Evolutionary conservation across 2,797 vertebrate species (phyloP), one percentile per base, ranked within the genome.

Genomic region (Margarornis squamiger): DNA sequence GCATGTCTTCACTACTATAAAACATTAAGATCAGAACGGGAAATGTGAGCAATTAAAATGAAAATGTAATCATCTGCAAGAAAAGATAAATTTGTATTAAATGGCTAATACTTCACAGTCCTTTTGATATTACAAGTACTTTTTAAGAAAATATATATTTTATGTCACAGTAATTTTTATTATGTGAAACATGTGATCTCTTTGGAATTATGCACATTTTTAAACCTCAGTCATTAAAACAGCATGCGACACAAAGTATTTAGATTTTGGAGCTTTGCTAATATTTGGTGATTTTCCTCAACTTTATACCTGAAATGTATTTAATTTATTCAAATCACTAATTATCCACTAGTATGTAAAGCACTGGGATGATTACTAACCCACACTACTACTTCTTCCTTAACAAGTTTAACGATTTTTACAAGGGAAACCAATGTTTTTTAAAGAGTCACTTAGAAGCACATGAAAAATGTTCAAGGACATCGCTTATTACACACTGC

Each of bases 11-110:
- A 86, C 83, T 96, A 90, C 91, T 91, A 94, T 95, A 95, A 97
- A 97, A 97, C 91, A 87, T 87, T 95, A 96, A 97, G 97, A 97
- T 97, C 94, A 97, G 87, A 94, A 97, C 46, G 45, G 94, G 96
- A 98, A 98, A 97, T 96, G 88, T 63, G 90, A 97, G 89, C 96
- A 97, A 97, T 97, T 97, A 97, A 97, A 97, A 97, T 96, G 91
- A 97, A 98, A 97, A 97, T 96, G 95, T 91, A 97, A 96, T 97
- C 94, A 97, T 97, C 91, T 97, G 95, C 76, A 94, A 95, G 94
- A 97, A 97, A 95, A 97, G 96, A 97, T 96, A 97, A 95, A 94
- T 97, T 89, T 88, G 94, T 96, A 97, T 97, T 96, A 97, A 97
- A 97, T 95, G 91, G 95, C 94, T 96, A 97, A 97, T 96, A 93